Evolutionary conservation across 1,140 invertebrate species (phyloP), one percentile per base, ranked within the genome.

Genomic region (Eulimnadia texana): DNA sequence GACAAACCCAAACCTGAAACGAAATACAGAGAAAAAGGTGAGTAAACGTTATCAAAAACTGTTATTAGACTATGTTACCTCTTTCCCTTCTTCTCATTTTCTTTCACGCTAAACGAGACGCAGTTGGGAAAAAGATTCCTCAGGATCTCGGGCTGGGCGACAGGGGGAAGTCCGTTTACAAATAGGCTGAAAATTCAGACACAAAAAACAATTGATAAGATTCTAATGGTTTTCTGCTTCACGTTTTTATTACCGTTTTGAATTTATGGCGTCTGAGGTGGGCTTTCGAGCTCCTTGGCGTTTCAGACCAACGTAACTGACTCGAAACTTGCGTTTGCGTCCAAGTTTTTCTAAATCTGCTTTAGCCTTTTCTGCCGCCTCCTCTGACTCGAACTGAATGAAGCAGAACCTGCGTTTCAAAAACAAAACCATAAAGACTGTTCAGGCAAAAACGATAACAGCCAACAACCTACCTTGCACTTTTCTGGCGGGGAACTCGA

Each of bases 401-500:
- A 33, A 58, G 25, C 55, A 58, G 28, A 58, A 58, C 16, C 55
- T 58, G 20, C 28, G n/a, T 50, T 50, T n/a, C 25, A 23, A 3
- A 54, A 1, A 20, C 20, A 11, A 54, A 16, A 58, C 23, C 20
- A 1, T 33, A 29, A 1, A 19, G 11, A 1, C 3, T 58, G 28
- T 22, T 2, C 16, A 3, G 22, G 16, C 27, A 9, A 33, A 25
- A n/a, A 23, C 13, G 28, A 22, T 25, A n/a, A n/a, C 29, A 33
- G 11, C 23, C 1, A 20, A n/a, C 0, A 19, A 28, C 24, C 22
- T 58, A 58, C 55, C 42, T 58, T 27, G 55, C 55, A 33, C 27
- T 33, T 20, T 58, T 58, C 29, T 58, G 55, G 28, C 55, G 55
- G 28, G 55, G 55, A 20, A 58, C 28, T 58, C 29, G 24, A 10